These are phyloP conservation scores for Bimastos eiseni DNA, from an alignment of 2,888 invertebrate species.

Conservation along the genomic window DNA sequence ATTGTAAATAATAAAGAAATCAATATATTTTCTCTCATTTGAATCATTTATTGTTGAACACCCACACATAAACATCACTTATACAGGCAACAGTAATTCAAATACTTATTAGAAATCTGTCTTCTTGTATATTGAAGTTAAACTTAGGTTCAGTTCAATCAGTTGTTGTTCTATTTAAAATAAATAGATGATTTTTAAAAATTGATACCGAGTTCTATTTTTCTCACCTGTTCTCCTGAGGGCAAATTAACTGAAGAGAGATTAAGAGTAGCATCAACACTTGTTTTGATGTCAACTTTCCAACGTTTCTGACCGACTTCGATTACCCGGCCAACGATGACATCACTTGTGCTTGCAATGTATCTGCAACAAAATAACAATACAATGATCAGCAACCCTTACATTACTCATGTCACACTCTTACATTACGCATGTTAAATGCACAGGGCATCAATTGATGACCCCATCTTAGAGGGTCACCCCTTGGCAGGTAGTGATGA, in stretches of 20 bases:
- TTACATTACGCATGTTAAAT: too few species aligned
- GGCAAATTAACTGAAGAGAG: constrained; percentile 93
- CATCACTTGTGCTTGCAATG: constrained; percentile 86
- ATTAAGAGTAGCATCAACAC: constrained; percentile 80
- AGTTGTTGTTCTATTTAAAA: not conserved
- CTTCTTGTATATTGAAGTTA: too few species aligned
- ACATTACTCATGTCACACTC: not conserved
- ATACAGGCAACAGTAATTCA: not conserved
- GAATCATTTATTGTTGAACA: not conserved
- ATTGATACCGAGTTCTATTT: not conserved
- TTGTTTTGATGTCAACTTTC: constrained; percentile 92
- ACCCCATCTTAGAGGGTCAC: too few species aligned
- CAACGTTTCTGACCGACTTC: constrained; percentile 92
- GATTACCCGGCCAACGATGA: constrained; percentile 88
- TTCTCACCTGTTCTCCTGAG: constrained; percentile 81
- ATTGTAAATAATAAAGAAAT: too few species aligned
- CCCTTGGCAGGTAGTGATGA: too few species aligned
- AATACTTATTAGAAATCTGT: too few species aligned
- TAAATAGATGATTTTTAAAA: not conserved
- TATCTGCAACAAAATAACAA: constrained; percentile 56
- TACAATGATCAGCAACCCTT: constrained; percentile 10
- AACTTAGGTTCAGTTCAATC: too few species aligned
- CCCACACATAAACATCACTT: not conserved
- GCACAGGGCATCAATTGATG: not conserved
- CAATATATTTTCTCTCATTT: not conserved